Evolutionary conservation across 2,113 vertebrate genomes (phyloP).

Genomic region (Ursus arctos): DNA sequence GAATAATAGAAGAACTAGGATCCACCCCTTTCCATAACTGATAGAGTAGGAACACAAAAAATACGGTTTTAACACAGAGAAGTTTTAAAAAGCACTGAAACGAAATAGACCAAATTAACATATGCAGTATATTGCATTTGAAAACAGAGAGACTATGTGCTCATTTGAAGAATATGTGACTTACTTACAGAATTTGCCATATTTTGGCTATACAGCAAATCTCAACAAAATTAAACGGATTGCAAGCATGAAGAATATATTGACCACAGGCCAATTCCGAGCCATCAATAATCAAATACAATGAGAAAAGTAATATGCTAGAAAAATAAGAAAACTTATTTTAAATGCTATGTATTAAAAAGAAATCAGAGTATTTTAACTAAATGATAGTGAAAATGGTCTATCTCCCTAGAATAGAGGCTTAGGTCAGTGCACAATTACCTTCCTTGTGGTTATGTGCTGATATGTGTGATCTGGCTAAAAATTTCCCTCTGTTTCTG

Average conservation of each 20-base stretch:
- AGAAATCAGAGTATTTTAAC: neutral
- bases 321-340: neutral
- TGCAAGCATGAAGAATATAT: neutral
- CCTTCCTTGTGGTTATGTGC: neutral
- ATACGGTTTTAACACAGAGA: neutral
- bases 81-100: too few relatives aligned
- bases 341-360: neutral
- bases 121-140: neutral
- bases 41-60: neutral
- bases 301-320: too few relatives aligned
- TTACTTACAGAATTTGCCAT: neutral
- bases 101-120: neutral
- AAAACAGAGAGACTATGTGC: neutral
- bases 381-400: neutral
- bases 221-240: neutral
- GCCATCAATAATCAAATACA: neutral
- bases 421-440: neutral
- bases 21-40: rapidly evolving
- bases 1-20: neutral
- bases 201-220: neutral
- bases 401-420: neutral
- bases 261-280: neutral
- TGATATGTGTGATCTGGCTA: neutral
- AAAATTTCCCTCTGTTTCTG: neutral
- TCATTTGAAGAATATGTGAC: neutral